phyloP scores from a whole-genome alignment of 2,888 invertebrate genomes.

The Diaperis boleti region DNA sequence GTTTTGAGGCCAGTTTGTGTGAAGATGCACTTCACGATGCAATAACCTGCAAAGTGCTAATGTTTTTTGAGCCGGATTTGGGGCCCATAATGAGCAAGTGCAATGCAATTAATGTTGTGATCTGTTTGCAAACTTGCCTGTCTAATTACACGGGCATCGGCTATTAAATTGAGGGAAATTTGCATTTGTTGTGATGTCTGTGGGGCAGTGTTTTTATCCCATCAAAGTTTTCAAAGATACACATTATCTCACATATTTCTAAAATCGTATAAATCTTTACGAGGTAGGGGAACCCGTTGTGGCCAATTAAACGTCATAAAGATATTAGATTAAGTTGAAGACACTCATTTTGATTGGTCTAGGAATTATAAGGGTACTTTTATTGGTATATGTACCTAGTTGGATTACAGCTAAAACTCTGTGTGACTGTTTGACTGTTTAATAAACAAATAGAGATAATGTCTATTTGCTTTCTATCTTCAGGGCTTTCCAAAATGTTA shows the following conservation, averaged over 20 bases:
- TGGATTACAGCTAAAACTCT: slow-evolving; percentile 2
- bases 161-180: slow-evolving; percentile 9
- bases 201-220: background rate
- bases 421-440: slow-evolving; percentile 9
- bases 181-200: slow-evolving; percentile 4
- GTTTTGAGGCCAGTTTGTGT: slow-evolving; percentile 6
- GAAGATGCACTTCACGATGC: slow-evolving; percentile 6
- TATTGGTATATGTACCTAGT: slow-evolving; percentile 14
- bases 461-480: slow-evolving; percentile 5
- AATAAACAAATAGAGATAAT: slow-evolving; percentile 31
- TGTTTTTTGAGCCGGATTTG: background rate
- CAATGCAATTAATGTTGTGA: slow-evolving; percentile 14
- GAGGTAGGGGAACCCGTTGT: slow-evolving; percentile 10
- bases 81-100: background rate
- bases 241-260: slow-evolving; percentile 21
- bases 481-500: no score
- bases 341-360: slow-evolving; percentile 21
- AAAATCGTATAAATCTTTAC: slow-evolving; percentile 22
- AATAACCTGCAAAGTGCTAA: slow-evolving; percentile 34
- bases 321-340: slow-evolving; percentile 22
- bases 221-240: background rate
- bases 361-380: slow-evolving; percentile 21
- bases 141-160: slow-evolving; percentile 17
- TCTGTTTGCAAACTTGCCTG: slow-evolving; percentile 18
- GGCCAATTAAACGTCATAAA: slow-evolving; percentile 25